phyloP scores from a whole-genome alignment of 2,888 invertebrate genomes.

The Clivina fossor region DNA sequence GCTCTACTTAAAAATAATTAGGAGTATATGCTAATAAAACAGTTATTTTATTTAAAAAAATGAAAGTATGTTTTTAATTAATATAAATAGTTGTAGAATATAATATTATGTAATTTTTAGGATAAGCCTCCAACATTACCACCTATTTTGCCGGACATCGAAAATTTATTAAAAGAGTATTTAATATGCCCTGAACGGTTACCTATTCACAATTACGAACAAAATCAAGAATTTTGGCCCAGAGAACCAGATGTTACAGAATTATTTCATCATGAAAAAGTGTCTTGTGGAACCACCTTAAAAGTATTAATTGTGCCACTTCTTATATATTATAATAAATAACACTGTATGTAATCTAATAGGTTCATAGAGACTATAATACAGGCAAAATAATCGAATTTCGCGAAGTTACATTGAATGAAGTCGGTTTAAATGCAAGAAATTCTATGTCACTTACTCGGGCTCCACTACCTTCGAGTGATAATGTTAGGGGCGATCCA shows the following conservation, averaged over 20 bases:
- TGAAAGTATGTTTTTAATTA: too few relatives aligned
- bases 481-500: conserved; percentile 73
- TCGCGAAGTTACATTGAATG: conserved; percentile 59
- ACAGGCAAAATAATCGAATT: conserved; percentile 76
- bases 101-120: too few relatives aligned
- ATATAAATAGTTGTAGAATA: too few relatives aligned
- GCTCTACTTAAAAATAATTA: too few relatives aligned
- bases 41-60: too few relatives aligned
- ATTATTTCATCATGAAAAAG: conserved; percentile 54
- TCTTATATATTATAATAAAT: conserved; percentile 1
- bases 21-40: too few relatives aligned
- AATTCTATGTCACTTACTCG: conserved; percentile 80
- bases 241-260: conserved; percentile 58
- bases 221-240: conserved; percentile 68
- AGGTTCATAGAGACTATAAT: conserved; percentile 72
- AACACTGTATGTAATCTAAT: conserved; percentile 38
- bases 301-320: conserved; percentile 50
- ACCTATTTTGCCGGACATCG: conserved; percentile 67
- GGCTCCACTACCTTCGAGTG: conserved; percentile 70
- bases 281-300: conserved; percentile 57
- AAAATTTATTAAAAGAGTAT: conserved; percentile 66
- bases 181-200: conserved; percentile 68
- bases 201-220: conserved; percentile 71
- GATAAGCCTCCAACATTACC: conserved; percentile 49
- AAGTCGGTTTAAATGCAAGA: conserved; percentile 64